Conservation (phyloP, 2,113 vertebrate genomes). For the Tachysurus vachellii region DNA sequence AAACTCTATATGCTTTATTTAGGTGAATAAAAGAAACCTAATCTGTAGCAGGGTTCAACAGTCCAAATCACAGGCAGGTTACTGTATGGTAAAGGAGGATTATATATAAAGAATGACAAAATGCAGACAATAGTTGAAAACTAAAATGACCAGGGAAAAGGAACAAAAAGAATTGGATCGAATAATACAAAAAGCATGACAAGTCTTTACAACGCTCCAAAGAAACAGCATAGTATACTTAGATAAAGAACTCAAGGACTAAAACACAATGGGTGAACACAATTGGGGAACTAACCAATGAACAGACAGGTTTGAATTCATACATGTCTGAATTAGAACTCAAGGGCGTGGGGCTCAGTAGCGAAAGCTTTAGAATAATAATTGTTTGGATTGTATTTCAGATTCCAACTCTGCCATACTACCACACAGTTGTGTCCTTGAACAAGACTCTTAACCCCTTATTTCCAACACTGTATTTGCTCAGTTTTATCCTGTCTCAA, state of each 20-base stretch:
- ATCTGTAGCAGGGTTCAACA: background rate
- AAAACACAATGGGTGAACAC: background rate
- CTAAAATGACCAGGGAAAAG: background rate
- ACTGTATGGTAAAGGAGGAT: background rate
- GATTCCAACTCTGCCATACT: background rate
- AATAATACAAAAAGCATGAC: background rate
- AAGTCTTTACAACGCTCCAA: background rate
- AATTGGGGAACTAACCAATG: background rate
- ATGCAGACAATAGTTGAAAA: background rate
- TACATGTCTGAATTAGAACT: background rate
- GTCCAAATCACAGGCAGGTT: background rate
- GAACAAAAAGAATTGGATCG: background rate
- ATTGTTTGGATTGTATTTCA: background rate
- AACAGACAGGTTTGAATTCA: background rate
- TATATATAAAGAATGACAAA: background rate
- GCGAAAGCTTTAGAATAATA: background rate
- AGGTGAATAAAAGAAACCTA: background rate
- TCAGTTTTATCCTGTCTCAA: background rate
- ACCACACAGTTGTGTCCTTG: background rate
- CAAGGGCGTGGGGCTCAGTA: background rate
- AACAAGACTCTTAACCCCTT: background rate
- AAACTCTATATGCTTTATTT: background rate
- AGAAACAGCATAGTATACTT: background rate
- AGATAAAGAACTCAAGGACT: background rate
- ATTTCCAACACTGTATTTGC: background rate